Base-by-base conservation (phyloP, 2,888 invertebrate species). In the Nezara viridula region DNA sequence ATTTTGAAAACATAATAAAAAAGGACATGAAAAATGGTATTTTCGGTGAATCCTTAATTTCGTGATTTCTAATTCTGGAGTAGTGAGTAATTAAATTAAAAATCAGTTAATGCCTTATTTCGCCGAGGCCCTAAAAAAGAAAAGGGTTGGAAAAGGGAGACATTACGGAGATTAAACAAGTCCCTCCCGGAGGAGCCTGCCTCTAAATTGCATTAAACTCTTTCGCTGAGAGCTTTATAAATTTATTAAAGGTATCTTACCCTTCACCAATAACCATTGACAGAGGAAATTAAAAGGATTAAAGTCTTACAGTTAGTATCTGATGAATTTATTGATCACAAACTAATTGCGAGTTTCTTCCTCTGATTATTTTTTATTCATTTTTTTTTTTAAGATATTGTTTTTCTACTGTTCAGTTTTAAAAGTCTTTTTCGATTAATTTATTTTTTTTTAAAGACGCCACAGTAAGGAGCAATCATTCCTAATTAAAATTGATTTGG, bases 1-100 rank as follows among this genome's bases (percentile, higher is more conserved):
- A 47, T 47, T 81, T 44, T 40, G 81, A 81, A 81, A 86, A 19
- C 49, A 73, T 88, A 88, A 88, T 88, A 88, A 88, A 88, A 88
- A 88, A 73, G 44, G 88, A 88, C 88, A 88, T 88, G 88, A 88
- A 88, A 88, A 73, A 88, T 88, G 88, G 44, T 88, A 88, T 88
- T 88, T 88, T 88, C 66, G 40, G 66, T 9, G 88, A 88, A 49
- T 32, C 77, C 55, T 88, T 88, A 88, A 88, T 88, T 88, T 88
- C 52, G 37, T 81, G 85, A 85, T 85, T 88, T 85, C 77, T 50
- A 85, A 47, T 88, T 40, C 88, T 77, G 44, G 32, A 52, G 86
- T 86, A 55, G 47, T 52, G 40, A 88, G 88, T 88, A 88, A 88
- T 88, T 88, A 88, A 88, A 88, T 88, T 88, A 88, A 88, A 88